Percentiles rank a stretch among this genome's conserved stretches.
Evolutionary conservation across 2,888 invertebrate genomes (phyloP).

Genomic region (Megamerina dolium): DNA sequence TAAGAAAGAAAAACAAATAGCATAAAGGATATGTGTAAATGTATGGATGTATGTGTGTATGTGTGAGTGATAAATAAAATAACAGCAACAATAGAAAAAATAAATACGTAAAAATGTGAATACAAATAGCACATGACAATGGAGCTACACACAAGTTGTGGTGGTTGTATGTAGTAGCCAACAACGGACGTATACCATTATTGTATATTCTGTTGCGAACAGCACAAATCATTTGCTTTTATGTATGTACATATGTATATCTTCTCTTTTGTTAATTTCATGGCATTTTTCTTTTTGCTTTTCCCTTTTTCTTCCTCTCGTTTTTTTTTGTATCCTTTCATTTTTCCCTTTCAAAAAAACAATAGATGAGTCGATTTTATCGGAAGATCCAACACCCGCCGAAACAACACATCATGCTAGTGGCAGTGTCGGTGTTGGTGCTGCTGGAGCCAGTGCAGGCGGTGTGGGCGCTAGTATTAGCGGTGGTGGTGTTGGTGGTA

Average conservation of each 20-base stretch:
- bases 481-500: conserved; percentile 22
- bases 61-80: conserved; percentile 4
- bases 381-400: conserved; percentile 51
- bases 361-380: conserved; percentile 49
- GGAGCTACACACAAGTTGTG: not conserved
- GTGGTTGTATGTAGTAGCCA: too few relatives aligned
- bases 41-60: not conserved
- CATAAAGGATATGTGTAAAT: not conserved
- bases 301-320: not conserved
- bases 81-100: not conserved
- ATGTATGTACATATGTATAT: too few relatives aligned
- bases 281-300: conserved; percentile 4
- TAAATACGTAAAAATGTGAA: conserved; percentile 3
- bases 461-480: conserved; percentile 17
- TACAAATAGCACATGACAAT: conserved; percentile 7
- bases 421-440: conserved; percentile 25
- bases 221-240: too few relatives aligned
- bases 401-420: conserved; percentile 49
- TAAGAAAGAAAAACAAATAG: too few relatives aligned
- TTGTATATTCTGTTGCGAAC: too few relatives aligned
- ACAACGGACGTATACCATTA: too few relatives aligned
- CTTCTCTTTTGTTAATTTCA: conserved; percentile 6
- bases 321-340: not conserved
- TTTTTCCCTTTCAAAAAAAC: conserved; percentile 9
- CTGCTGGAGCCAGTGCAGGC: conserved; percentile 24